Evolutionary conservation across 92 coral and sea anemone genomes (phyloP).

Genomic region (Chrysogorgia sp.): DNA sequence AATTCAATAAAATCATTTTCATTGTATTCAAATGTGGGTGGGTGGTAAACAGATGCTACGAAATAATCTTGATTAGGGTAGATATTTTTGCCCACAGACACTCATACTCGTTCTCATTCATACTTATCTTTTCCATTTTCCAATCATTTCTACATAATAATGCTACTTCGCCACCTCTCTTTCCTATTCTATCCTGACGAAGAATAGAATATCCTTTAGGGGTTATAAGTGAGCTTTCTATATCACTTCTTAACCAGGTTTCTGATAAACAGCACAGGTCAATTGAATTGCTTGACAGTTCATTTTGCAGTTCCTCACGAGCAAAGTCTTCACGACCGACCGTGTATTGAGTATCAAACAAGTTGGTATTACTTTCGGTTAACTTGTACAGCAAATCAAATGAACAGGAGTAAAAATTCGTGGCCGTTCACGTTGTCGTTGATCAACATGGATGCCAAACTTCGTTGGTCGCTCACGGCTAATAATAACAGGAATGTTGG

Average conservation of each 20-base stretch:
- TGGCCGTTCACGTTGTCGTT: background rate
- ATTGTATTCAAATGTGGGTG: slow-evolving; percentile 39
- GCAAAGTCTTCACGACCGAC: slow-evolving; percentile 30
- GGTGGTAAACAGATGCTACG: slow-evolving; percentile 47
- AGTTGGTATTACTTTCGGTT: background rate
- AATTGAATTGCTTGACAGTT: slow-evolving; percentile 12
- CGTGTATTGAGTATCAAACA: slow-evolving; percentile 23
- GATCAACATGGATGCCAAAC: too few species aligned
- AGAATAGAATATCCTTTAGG: slow-evolving; percentile 35
- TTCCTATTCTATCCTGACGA: slow-evolving; percentile 22
- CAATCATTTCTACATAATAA: slow-evolving; percentile 42
- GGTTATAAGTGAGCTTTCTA: slow-evolving; percentile 15
- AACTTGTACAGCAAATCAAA: background rate
- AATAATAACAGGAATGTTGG: slow-evolving; percentile 18
- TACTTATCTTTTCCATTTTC: slow-evolving; percentile 32
- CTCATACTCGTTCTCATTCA: slow-evolving; percentile 26
- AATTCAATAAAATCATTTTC: slow-evolving; percentile 45
- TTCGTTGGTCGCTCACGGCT: background rate
- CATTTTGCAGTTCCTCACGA: slow-evolving; percentile 10
- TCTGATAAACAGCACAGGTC: slow-evolving; percentile 32
- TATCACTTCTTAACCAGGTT: slow-evolving; percentile 45
- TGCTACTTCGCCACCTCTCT: slow-evolving; percentile 47
- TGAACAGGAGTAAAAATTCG: background rate
- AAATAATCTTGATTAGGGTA: slow-evolving; percentile 49
- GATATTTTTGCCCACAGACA: slow-evolving; percentile 43